Conservation (phyloP, 1,140 invertebrate genomes). For the Metopolophium dirhodum region DNA sequence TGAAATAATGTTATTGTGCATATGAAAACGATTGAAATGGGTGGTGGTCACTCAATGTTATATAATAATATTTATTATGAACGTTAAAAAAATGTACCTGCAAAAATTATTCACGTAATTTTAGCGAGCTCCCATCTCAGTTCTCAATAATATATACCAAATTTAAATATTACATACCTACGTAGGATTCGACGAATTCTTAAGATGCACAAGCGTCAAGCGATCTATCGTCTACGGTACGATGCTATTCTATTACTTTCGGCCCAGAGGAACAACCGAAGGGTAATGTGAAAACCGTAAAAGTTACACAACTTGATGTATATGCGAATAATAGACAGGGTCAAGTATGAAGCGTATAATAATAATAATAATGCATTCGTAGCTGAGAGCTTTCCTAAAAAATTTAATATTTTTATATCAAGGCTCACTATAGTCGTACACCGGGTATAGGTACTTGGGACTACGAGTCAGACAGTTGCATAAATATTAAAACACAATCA, state of each 20-base stretch:
- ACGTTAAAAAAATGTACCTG: too few species aligned
- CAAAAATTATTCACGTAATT: too few species aligned
- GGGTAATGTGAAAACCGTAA: background rate
- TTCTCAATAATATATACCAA: too few species aligned
- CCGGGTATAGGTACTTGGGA: background rate
- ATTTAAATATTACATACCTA: background rate
- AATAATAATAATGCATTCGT: background rate
- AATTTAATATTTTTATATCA: background rate
- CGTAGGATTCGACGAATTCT: background rate
- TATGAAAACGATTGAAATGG: too few species aligned
- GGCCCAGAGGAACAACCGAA: background rate
- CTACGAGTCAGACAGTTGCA: background rate
- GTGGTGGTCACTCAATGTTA: too few species aligned
- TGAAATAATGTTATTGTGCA: too few species aligned
- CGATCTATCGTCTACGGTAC: background rate
- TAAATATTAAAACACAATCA: background rate
- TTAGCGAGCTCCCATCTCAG: background rate
- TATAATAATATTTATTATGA: too few species aligned
- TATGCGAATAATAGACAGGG: background rate
- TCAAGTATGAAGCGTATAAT: background rate
- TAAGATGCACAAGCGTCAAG: background rate
- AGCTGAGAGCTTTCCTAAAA: background rate
- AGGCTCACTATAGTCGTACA: background rate
- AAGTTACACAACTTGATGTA: background rate
- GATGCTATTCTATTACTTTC: background rate